These are phyloP conservation scores for Saimiri boliviensis DNA, from an alignment of 2,113 vertebrate genomes.

Conservation along the genomic window DNA sequence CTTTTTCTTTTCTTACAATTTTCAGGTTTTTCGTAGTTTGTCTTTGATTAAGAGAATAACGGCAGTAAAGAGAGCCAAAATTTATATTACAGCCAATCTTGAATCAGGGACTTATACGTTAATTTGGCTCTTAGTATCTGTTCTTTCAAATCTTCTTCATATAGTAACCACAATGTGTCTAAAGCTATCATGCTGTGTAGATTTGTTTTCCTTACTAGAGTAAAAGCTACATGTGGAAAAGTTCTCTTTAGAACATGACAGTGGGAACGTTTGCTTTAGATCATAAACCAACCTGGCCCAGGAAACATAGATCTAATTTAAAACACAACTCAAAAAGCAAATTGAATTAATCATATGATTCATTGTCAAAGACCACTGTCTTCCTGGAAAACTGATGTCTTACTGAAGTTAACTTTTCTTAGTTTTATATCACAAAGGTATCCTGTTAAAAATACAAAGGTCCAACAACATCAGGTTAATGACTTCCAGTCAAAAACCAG, in stretches of 20 bases:
- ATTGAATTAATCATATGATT: neutral
- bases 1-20: neutral
- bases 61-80: neutral
- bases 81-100: neutral
- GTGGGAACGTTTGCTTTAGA: neutral
- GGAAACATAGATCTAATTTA: neutral
- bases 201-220: neutral
- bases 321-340: neutral
- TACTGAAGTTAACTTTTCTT: neutral
- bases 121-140: neutral
- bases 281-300: neutral
- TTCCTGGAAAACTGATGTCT: neutral
- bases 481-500: neutral
- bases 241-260: neutral
- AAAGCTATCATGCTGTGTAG: accelerated
- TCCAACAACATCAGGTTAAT: neutral
- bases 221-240: neutral
- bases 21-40: neutral
- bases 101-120: neutral
- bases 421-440: neutral
- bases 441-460: neutral
- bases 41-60: neutral
- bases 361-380: neutral
- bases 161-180: neutral
- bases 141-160: neutral